Conservation (phyloP, 2,797 vertebrate genomes). For the Distichodus sexfasciatus region DNA sequence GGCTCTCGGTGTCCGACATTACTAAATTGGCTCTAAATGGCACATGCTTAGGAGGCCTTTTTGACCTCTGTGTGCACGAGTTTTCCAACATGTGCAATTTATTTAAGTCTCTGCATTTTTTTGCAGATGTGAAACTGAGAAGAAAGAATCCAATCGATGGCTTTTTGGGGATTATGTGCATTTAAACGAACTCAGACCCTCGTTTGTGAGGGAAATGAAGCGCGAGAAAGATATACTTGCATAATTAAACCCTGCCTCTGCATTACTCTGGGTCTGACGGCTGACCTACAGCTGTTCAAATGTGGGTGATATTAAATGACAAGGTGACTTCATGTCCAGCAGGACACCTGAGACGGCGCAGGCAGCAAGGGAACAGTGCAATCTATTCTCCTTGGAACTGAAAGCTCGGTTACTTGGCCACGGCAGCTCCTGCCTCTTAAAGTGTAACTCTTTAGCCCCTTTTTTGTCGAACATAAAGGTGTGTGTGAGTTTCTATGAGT, state of each 20-base stretch:
- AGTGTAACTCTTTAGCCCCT: conserved; percentile 54
- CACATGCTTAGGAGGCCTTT: conserved; percentile 18
- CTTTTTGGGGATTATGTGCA: conserved; percentile 24
- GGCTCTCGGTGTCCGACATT: conserved; percentile 10
- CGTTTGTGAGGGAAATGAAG: conserved; percentile 30
- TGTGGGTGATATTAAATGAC: conserved; percentile 67
- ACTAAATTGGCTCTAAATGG: conserved; percentile 23
- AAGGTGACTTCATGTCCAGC: conserved; percentile 69
- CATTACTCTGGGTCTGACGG: conserved; percentile 5
- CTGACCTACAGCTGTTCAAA: conserved; percentile 63
- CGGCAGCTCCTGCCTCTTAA: conserved; percentile 31
- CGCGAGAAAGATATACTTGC: conserved; percentile 29
- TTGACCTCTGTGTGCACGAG: conserved; percentile 67
- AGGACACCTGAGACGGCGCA: conserved; percentile 66
- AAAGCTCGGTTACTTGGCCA: conserved; percentile 63
- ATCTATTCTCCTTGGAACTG: conserved; percentile 62
- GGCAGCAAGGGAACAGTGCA: conserved; percentile 51
- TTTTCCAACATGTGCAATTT: conserved; percentile 75
- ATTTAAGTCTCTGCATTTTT: conserved; percentile 57
- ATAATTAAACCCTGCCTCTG: conserved; percentile 22
- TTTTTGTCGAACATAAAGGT: not conserved
- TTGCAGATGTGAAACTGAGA: conserved; percentile 17
- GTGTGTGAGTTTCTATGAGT: conserved; percentile 40
- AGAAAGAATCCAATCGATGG: conserved; percentile 35
- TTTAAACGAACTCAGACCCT: conserved; percentile 22